Evolutionary conservation across 2,113 vertebrate genomes (phyloP).

Genomic region (Scatophagus argus): DNA sequence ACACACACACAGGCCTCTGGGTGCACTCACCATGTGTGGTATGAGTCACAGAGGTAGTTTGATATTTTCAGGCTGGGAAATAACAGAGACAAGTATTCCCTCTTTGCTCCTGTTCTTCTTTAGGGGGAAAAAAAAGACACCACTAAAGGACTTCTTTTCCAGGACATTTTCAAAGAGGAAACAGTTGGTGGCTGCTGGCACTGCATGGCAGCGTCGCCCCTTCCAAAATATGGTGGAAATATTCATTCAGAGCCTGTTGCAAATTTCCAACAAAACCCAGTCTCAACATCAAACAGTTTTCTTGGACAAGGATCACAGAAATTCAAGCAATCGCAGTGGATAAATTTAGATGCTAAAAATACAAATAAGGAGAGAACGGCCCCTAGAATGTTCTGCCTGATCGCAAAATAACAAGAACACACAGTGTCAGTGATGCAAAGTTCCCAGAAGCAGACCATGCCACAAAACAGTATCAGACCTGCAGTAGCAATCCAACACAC

Average conservation of each 20-base stretch:
- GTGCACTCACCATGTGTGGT: constrained; percentile 48
- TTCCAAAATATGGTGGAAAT: constrained; percentile 57
- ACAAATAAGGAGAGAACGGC: constrained; percentile 35
- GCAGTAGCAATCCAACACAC: not conserved
- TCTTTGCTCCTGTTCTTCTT: constrained; percentile 26
- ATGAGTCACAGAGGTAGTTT: constrained; percentile 51
- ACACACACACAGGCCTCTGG: constrained; percentile 28
- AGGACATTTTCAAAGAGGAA: constrained; percentile 70
- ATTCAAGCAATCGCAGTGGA: constrained; percentile 50
- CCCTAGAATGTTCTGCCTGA: constrained; percentile 11
- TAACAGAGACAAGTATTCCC: constrained; percentile 42
- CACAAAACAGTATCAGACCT: not conserved
- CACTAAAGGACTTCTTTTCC: constrained; percentile 53
- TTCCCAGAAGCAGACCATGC: not conserved
- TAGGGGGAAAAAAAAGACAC: not conserved
- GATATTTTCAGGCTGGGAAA: constrained; percentile 44
- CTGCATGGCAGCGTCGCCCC: not conserved
- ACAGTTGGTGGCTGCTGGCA: constrained; percentile 72
- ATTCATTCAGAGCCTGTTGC: constrained; percentile 43
- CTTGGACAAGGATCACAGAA: constrained; percentile 69
- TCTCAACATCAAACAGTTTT: constrained; percentile 58
- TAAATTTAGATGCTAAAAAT: constrained; percentile 62
- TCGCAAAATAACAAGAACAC: constrained; percentile 31
- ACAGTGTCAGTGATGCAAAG: constrained; percentile 1
- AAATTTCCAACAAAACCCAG: constrained; percentile 51